These are phyloP conservation scores for Ahaetulla prasina DNA, from an alignment of 2,113 vertebrate species.

Conservation along the genomic window DNA sequence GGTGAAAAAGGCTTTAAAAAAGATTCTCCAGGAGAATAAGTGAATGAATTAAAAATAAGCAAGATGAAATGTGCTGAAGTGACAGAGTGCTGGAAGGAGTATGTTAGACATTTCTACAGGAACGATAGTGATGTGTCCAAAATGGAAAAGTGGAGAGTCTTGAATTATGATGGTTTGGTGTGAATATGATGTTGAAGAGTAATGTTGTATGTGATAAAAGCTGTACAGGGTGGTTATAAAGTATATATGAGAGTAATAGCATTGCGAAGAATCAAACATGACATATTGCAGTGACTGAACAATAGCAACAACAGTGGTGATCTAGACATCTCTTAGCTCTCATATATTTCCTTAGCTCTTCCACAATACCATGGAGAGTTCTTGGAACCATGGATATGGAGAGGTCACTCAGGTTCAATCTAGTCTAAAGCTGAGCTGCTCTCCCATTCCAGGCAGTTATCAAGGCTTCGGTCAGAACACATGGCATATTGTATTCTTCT, in stretches of 20 bases:
- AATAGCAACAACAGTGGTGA: neutral
- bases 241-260: neutral
- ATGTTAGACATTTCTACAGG: neutral
- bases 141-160: neutral
- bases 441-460: neutral
- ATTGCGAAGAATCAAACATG: neutral
- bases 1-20: neutral
- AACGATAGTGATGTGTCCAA: neutral
- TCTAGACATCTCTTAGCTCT: neutral
- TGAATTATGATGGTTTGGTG: neutral
- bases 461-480: neutral
- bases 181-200: neutral
- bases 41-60: neutral
- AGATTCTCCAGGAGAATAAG: neutral
- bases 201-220: neutral
- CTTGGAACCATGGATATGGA: neutral
- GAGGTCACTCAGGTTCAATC: neutral
- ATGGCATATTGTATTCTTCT: neutral
- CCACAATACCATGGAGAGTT: neutral
- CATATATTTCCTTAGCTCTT: neutral
- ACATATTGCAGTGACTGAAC: neutral
- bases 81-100: neutral
- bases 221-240: neutral
- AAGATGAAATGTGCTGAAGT: neutral
- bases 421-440: neutral